phyloP scores from a whole-genome alignment of 2,888 invertebrate genomes.

The Harpagoxenus sublaevis region DNA sequence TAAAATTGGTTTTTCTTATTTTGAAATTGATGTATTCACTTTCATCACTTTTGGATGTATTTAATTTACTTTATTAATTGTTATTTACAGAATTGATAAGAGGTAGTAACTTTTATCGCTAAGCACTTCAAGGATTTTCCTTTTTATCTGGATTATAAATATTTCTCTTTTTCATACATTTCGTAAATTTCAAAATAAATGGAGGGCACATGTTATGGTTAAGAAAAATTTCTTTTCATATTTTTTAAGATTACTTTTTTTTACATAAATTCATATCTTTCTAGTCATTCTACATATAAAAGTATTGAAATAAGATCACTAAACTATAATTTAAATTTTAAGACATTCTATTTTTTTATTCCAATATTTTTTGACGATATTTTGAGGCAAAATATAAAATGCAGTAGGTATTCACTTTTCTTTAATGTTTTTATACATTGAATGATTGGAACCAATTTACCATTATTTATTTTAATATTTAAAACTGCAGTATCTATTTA shows the following conservation, averaged over 20 bases:
- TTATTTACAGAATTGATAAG: neutral
- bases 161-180: neutral
- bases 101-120: neutral
- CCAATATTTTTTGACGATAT: neutral
- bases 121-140: neutral
- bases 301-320: neutral
- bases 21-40: neutral
- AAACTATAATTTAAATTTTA: neutral
- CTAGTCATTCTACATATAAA: neutral
- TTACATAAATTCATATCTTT: neutral
- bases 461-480: constrained; percentile 7
- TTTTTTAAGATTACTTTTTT: neutral
- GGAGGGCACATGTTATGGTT: neutral
- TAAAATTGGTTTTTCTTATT: neutral
- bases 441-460: neutral
- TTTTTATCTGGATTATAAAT: neutral
- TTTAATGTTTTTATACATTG: neutral
- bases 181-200: neutral
- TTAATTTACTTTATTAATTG: neutral
- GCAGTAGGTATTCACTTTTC: neutral
- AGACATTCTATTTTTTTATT: neutral
- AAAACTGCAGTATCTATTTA: neutral
- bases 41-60: neutral
- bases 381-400: neutral
- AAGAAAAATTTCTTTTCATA: neutral